Conservation (phyloP, 2,797 vertebrate genomes). For the Cyprinella venusta region DNA sequence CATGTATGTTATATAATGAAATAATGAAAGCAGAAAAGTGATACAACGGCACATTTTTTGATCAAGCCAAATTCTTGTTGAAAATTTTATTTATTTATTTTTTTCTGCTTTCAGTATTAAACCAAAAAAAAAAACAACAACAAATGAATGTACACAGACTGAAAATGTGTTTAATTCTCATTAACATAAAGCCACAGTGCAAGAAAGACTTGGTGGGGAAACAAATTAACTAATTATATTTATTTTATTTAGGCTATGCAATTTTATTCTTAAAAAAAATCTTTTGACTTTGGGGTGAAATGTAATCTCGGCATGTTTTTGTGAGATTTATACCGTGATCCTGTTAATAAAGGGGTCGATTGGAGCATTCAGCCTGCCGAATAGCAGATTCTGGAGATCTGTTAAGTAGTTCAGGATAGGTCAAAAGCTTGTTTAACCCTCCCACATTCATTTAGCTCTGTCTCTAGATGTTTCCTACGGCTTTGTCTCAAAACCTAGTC, state of each 20-base stretch:
- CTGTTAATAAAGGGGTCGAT: neutral
- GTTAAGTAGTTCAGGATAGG: neutral
- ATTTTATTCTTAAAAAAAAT: neutral
- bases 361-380: neutral
- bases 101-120: neutral
- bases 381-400: neutral
- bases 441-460: neutral
- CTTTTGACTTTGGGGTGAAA: constrained; percentile 8
- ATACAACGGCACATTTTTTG: neutral
- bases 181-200: neutral
- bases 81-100: neutral
- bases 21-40: neutral
- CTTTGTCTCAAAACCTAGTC: constrained; percentile 23
- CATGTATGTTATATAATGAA: neutral
- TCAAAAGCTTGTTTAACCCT: neutral
- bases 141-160: neutral
- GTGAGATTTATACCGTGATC: neutral
- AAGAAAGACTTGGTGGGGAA: neutral
- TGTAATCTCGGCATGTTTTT: neutral
- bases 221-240: neutral
- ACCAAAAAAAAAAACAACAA: neutral
- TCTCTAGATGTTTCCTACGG: neutral
- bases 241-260: neutral
- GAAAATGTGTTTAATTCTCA: neutral
- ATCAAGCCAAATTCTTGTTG: neutral